These are phyloP conservation scores for Dufourea novaeangliae DNA, from an alignment of 1,140 invertebrate genomes.

Conservation along the genomic window DNA sequence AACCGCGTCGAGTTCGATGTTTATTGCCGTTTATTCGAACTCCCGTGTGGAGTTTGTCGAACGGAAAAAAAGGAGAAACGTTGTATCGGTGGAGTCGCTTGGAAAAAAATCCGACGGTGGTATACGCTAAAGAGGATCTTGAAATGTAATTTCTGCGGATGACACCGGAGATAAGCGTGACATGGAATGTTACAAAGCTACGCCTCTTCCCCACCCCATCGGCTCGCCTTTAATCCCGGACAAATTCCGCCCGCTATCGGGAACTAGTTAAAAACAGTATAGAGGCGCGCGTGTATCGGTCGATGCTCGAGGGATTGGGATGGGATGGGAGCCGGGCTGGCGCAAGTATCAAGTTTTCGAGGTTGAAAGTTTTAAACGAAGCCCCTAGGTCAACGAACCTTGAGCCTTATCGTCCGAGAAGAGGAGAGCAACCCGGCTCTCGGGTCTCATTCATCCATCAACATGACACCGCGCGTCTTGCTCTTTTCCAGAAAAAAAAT, in stretches of 20 bases:
- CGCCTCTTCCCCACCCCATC: neutral
- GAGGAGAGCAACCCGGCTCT: conserved; percentile 17
- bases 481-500: conserved; percentile 14
- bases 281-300: neutral
- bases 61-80: neutral
- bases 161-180: conserved; percentile 50
- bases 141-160: conserved; percentile 54
- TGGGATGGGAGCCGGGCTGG: neutral
- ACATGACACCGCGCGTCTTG: conserved; percentile 45
- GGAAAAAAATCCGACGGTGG: neutral
- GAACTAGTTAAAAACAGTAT: conserved; percentile 3
- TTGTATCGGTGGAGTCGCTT: neutral
- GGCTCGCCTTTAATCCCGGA: conserved; percentile 31
- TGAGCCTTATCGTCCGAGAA: conserved; percentile 44
- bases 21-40: conserved; percentile 2
- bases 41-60: neutral
- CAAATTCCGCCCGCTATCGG: conserved; percentile 22
- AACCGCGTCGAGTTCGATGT: neutral
- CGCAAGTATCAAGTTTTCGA: conserved; percentile 7
- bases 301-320: neutral
- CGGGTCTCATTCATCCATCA: conserved; percentile 56
- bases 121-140: neutral
- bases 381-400: conserved; percentile 68
- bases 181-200: conserved; percentile 22
- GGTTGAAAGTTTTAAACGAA: conserved; percentile 29